These are phyloP conservation scores for Hippocampus barbouri DNA, from an alignment of 2,113 vertebrate species.

Conservation along the genomic window DNA sequence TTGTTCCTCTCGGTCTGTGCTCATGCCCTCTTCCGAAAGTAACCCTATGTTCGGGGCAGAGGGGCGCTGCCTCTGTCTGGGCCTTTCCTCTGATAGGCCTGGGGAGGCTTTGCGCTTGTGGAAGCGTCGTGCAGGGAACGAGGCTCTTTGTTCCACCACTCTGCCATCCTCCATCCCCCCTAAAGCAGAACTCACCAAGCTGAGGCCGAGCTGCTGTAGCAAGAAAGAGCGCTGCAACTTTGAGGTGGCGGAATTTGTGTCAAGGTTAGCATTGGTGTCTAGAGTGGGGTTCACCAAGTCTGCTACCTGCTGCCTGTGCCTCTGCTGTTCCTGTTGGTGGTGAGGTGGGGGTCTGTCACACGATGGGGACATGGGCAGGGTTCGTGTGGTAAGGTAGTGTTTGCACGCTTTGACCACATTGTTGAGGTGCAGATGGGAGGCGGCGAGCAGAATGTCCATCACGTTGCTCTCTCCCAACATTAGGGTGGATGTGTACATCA, in stretches of 20 bases:
- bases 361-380: constrained; percentile 85
- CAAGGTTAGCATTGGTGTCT: constrained; percentile 41
- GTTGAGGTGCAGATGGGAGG: constrained; percentile 94
- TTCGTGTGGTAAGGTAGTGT: constrained; percentile 93
- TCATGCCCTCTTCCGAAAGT: constrained; percentile 59
- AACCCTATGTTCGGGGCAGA: constrained; percentile 75
- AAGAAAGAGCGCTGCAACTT: constrained; percentile 92
- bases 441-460: constrained; percentile 93
- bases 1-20: constrained; percentile 54
- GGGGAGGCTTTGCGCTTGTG: constrained; percentile 89
- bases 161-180: constrained; percentile 63
- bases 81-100: constrained; percentile 78
- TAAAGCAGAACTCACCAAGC: constrained; percentile 89
- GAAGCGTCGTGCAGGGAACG: constrained; percentile 85
- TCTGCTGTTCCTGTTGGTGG: constrained; percentile 61
- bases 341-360: constrained; percentile 63
- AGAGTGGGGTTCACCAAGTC: constrained; percentile 44
- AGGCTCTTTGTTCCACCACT: constrained; percentile 77
- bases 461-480: constrained; percentile 98
- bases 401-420: constrained; percentile 96
- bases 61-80: constrained; percentile 79
- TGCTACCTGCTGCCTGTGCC: constrained; percentile 69
- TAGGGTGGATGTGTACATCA: constrained; percentile 98
- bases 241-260: constrained; percentile 48
- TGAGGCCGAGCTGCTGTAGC: constrained; percentile 93